Percentiles rank a stretch among this genome's conserved stretches.
These are phyloP conservation scores for Bombus impatiens DNA, from an alignment of 1,140 invertebrate species.

Conservation along the genomic window DNA sequence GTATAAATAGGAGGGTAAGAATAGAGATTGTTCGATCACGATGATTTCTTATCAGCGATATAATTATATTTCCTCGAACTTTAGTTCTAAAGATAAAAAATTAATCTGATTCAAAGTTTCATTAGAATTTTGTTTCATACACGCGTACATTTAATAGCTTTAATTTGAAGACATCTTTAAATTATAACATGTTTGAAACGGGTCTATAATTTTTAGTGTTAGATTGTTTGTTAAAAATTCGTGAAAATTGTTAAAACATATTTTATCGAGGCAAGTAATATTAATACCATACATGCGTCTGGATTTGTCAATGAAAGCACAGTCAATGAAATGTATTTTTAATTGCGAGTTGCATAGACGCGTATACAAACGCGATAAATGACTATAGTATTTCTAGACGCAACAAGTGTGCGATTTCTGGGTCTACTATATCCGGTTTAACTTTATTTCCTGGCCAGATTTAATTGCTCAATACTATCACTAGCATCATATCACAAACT, in stretches of 20 bases:
- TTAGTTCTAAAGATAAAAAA: background rate
- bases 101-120: background rate
- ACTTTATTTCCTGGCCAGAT: slow-evolving; percentile 30
- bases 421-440: slow-evolving; percentile 65
- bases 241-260: too few relatives aligned
- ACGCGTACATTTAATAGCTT: too few relatives aligned
- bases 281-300: background rate
- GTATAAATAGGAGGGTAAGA: slow-evolving; percentile 20
- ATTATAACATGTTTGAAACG: background rate
- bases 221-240: background rate
- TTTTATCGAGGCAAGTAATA: background rate
- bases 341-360: slow-evolving; percentile 54
- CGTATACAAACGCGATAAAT: slow-evolving; percentile 60
- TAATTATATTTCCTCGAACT: background rate
- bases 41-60: background rate
- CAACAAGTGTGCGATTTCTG: slow-evolving; percentile 71
- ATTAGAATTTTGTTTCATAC: background rate
- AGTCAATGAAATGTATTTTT: slow-evolving; percentile 65
- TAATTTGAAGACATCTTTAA: too few relatives aligned
- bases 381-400: slow-evolving; percentile 66
- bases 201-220: background rate
- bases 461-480: slow-evolving; percentile 48
- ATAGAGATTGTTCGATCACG: background rate
- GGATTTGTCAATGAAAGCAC: slow-evolving; percentile 51
- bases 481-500: background rate